These are phyloP conservation scores for Cardinalis cardinalis DNA, from an alignment of 2,113 vertebrate genomes.

Conservation along the genomic window DNA sequence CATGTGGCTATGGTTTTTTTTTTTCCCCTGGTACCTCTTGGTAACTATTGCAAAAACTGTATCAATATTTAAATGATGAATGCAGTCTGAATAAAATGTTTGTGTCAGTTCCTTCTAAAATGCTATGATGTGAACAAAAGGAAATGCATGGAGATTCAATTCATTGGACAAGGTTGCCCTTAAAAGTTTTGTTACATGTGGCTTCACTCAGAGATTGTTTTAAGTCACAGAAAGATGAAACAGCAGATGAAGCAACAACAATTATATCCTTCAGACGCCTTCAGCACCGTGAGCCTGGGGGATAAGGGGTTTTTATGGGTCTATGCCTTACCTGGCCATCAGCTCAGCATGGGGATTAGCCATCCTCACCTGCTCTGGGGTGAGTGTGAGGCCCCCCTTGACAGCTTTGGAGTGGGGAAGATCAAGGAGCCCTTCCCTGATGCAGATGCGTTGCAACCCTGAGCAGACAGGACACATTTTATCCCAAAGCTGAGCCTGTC, in stretches of 20 bases:
- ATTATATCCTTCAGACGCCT: not conserved
- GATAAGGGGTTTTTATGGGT: not conserved
- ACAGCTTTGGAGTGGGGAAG: not conserved
- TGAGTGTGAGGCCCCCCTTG: not conserved
- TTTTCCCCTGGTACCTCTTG: constrained; percentile 7
- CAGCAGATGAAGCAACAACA: not conserved
- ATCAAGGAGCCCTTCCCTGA: not conserved
- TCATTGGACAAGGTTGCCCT: not conserved
- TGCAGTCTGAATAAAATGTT: constrained; percentile 45
- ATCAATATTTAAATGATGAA: constrained; percentile 31
- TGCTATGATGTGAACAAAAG: not conserved
- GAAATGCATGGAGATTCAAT: not conserved
- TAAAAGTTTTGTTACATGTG: not conserved
- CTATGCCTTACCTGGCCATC: not conserved
- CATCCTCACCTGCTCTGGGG: not conserved
- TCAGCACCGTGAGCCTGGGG: fast-evolving
- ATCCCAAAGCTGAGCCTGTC: not conserved
- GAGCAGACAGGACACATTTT: not conserved
- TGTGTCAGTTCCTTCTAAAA: constrained; percentile 16
- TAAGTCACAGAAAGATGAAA: not conserved
- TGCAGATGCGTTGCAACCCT: not conserved
- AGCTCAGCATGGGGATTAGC: not conserved
- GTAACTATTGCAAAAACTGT: constrained; percentile 29
- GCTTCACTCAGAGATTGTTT: not conserved
- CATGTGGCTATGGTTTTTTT: constrained; percentile 33